Evolutionary conservation across 35 echinoderm and acorn worm species (phyloP).

Genomic region (Anneissia japonica): DNA sequence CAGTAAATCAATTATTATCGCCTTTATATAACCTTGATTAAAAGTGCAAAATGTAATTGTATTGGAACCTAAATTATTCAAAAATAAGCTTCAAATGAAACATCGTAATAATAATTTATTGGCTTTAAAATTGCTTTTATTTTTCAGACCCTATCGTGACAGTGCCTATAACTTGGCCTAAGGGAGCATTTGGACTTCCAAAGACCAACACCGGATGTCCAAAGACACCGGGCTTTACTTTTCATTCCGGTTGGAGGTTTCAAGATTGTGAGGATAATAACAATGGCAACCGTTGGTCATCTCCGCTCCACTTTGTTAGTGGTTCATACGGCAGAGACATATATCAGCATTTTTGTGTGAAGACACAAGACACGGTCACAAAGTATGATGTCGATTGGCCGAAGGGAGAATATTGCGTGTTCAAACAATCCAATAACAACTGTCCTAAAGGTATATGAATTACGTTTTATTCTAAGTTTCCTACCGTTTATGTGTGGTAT

Average conservation of each 20-base stretch:
- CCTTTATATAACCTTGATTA: no score
- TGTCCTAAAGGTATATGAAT: background rate
- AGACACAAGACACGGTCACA: background rate
- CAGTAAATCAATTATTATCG: no score
- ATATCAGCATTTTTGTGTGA: slow-evolving; percentile 46
- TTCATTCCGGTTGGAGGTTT: slow-evolving; percentile 22
- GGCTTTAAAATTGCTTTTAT: no score
- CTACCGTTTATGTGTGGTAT: no score
- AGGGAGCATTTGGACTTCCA: slow-evolving; percentile 50
- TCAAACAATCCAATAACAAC: background rate
- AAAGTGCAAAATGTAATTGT: no score
- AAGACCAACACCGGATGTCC: slow-evolving; percentile 47
- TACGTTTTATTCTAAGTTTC: no score
- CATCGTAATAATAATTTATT: no score
- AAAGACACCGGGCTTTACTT: slow-evolving; percentile 18
- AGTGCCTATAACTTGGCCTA: slow-evolving; percentile 35
- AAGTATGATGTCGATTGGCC: slow-evolving; percentile 6
- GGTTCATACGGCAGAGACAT: background rate
- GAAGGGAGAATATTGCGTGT: slow-evolving; percentile 37
- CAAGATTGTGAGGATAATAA: slow-evolving; percentile 52
- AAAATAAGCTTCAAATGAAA: no score
- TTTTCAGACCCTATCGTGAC: background rate
- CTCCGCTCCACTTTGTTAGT: slow-evolving; percentile 11
- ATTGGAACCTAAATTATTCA: no score
- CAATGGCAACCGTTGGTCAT: slow-evolving; percentile 33